Conservation (phyloP, 2,113 vertebrate genomes). For the Coreoperca whiteheadi region DNA sequence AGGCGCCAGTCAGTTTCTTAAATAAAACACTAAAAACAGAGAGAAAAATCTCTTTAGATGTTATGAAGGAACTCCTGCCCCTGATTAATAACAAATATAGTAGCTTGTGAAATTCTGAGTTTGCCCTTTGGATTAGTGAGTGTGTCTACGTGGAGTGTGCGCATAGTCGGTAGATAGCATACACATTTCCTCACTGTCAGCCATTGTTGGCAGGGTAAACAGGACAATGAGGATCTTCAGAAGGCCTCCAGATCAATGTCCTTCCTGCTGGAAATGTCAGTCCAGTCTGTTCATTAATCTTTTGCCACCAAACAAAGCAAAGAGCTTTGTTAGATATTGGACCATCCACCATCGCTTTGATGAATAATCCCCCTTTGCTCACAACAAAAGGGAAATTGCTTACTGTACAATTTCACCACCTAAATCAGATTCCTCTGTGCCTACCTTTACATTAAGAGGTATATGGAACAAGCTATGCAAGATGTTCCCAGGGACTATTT, state of each 20-base stretch:
- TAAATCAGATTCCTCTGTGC: constrained; percentile 36
- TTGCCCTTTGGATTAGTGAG: constrained; percentile 52
- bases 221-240: constrained; percentile 74
- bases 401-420: constrained; percentile 50
- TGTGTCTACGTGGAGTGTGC: constrained; percentile 8
- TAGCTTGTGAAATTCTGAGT: constrained; percentile 36
- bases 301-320: constrained; percentile 74
- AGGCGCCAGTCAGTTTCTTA: constrained; percentile 31
- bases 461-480: neutral
- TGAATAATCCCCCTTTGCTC: constrained; percentile 66
- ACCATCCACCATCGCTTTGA: constrained; percentile 58
- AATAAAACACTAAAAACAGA: constrained; percentile 29
- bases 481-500: constrained; percentile 19
- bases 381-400: constrained; percentile 67
- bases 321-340: constrained; percentile 73
- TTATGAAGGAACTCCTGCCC: constrained; percentile 29
- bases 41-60: neutral
- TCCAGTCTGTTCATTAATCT: constrained; percentile 78
- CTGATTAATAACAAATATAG: constrained; percentile 60
- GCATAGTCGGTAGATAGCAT: constrained; percentile 23
- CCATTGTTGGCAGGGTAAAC: constrained; percentile 73
- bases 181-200: constrained; percentile 52
- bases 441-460: constrained; percentile 32
- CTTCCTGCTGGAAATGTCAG: constrained; percentile 80
- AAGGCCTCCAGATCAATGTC: constrained; percentile 74